Conservation (phyloP, 1,140 invertebrate genomes). For the Drosophila pectinifera region DNA sequence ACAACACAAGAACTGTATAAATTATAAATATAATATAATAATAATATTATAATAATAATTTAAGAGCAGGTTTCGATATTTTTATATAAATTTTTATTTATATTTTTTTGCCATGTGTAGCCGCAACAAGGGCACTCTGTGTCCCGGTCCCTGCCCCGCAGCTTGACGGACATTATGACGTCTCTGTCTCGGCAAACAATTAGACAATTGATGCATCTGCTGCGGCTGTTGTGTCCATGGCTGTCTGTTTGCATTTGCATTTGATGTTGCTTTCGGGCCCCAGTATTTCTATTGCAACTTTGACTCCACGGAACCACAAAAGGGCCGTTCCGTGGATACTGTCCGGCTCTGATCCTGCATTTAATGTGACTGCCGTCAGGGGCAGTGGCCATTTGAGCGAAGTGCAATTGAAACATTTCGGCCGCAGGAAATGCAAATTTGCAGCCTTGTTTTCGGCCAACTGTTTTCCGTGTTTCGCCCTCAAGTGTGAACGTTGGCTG, state of each 20-base stretch:
- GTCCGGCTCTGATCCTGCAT: constrained; percentile 49
- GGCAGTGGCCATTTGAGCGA: constrained; percentile 48
- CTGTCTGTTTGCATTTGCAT: constrained; percentile 47
- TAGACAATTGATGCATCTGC: constrained; percentile 82
- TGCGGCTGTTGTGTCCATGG: constrained; percentile 51
- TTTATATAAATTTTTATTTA: too few relatives aligned
- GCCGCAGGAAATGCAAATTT: constrained; percentile 44
- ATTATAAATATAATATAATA: too few relatives aligned
- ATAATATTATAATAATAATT: too few relatives aligned
- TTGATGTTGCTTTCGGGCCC: constrained; percentile 37
- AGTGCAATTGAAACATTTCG: constrained; percentile 69
- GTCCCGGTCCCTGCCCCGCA: constrained; percentile 10
- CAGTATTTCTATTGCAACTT: constrained; percentile 40
- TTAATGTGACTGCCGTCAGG: constrained; percentile 74
- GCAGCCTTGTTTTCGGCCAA: constrained; percentile 31
- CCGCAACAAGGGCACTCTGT: constrained; percentile 11
- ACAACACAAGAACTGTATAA: too few relatives aligned
- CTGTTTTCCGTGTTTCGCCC: constrained; percentile 31
- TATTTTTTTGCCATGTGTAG: neutral
- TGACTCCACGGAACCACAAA: constrained; percentile 59
- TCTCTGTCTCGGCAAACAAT: constrained; percentile 80
- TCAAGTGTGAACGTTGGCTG: constrained; percentile 4
- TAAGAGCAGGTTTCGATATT: too few relatives aligned
- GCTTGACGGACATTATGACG: constrained; percentile 79
- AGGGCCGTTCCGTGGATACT: constrained; percentile 51